Evolutionary conservation across 2,888 invertebrate species (phyloP).

Genomic region (Drosophila hamatofila): DNA sequence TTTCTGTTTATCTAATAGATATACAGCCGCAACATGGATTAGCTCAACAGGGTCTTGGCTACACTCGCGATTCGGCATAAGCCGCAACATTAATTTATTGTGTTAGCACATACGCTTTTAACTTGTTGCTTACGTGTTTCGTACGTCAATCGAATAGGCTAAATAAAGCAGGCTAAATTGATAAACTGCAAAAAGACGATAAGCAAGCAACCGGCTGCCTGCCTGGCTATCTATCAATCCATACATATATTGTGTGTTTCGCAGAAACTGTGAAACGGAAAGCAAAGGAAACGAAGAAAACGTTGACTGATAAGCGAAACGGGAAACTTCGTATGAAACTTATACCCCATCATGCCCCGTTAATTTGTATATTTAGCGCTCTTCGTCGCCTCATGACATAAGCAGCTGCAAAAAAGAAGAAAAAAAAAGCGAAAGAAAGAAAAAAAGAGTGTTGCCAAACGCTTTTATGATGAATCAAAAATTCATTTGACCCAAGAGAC

Average conservation of each 20-base stretch:
- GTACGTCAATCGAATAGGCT: slow-evolving; percentile 63
- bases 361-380: slow-evolving; percentile 41
- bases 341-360: slow-evolving; percentile 5
- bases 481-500: slow-evolving; percentile 24
- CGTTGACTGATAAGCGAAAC: slow-evolving; percentile 47
- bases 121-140: slow-evolving; percentile 59
- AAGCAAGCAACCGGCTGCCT: slow-evolving; percentile 39
- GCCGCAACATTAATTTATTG: slow-evolving; percentile 21
- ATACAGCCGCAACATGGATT: not conserved
- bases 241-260: slow-evolving; percentile 20
- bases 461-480: slow-evolving; percentile 51
- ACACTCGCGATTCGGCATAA: not conserved
- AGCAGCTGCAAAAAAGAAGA: slow-evolving; percentile 51
- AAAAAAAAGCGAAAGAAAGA: slow-evolving; percentile 24
- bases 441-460: slow-evolving; percentile 28
- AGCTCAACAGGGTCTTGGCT: not conserved
- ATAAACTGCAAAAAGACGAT: slow-evolving; percentile 66
- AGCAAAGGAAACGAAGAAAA: slow-evolving; percentile 36
- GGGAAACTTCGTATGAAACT: slow-evolving; percentile 15
- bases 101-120: slow-evolving; percentile 25
- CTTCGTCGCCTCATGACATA: slow-evolving; percentile 52
- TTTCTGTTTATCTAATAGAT: not conserved
- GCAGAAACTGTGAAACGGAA: slow-evolving; percentile 45
- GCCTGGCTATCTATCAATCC: slow-evolving; percentile 19
- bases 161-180: slow-evolving; percentile 66